phyloP scores from a whole-genome alignment of 2,888 invertebrate species.

The Andrena minutula region DNA sequence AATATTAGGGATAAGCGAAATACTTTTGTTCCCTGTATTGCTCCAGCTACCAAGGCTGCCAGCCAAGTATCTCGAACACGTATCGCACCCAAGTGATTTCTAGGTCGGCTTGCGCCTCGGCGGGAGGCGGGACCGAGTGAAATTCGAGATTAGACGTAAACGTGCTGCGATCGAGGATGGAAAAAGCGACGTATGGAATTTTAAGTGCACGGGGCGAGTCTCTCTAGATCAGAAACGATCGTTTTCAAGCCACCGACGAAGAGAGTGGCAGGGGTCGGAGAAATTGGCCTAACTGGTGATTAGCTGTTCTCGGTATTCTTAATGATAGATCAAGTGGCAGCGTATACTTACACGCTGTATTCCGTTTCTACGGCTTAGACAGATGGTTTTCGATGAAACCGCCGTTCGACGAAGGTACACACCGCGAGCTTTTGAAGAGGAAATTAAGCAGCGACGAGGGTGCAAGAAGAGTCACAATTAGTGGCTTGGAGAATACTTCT shows the following conservation, averaged over 20 bases:
- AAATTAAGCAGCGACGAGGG: constrained; percentile 16
- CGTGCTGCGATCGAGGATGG: constrained; percentile 16
- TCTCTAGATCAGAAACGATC: constrained; percentile 16
- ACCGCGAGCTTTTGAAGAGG: neutral
- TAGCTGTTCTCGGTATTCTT: constrained; percentile 44
- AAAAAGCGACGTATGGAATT: constrained; percentile 14
- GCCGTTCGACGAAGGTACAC: neutral
- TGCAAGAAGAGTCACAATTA: neutral
- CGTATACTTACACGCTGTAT: constrained; percentile 40
- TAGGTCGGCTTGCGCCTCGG: constrained; percentile 1
- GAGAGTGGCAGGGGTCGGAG: constrained; percentile 28
- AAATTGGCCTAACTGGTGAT: constrained; percentile 48
- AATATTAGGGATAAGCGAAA: no score
- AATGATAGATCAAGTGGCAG: constrained; percentile 55
- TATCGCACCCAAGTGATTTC: neutral
- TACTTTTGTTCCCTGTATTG: neutral
- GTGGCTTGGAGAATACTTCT: neutral
- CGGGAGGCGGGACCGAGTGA: neutral
- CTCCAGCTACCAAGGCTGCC: neutral
- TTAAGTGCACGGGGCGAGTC: constrained; percentile 22
- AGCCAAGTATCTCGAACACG: neutral
- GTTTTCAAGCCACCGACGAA: constrained; percentile 9
- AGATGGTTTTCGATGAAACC: constrained; percentile 46
- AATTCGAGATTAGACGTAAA: constrained; percentile 7
- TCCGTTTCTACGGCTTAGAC: constrained; percentile 41